Evolutionary conservation across 1,140 invertebrate species (phyloP).

Genomic region (Andrena cerasifolii): DNA sequence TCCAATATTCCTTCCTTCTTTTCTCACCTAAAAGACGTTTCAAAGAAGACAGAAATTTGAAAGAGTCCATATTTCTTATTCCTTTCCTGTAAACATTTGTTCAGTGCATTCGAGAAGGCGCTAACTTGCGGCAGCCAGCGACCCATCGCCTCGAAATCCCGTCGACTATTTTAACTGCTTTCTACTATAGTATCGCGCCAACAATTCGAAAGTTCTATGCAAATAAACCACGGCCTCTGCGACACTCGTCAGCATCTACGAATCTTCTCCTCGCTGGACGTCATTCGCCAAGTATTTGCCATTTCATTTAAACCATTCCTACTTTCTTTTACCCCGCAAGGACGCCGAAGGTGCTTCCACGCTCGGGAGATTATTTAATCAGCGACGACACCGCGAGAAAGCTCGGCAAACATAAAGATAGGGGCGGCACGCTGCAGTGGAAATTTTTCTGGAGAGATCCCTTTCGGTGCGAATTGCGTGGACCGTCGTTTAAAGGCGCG

Average conservation of each 20-base stretch:
- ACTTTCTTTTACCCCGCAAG: slow-evolving; percentile 49
- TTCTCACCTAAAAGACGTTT: no score
- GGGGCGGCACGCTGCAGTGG: slow-evolving; percentile 3
- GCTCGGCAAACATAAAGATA: slow-evolving; percentile 26
- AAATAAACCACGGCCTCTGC: slow-evolving; percentile 48
- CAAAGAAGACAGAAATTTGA: no score
- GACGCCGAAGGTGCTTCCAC: slow-evolving; percentile 12
- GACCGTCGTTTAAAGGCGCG: not conserved
- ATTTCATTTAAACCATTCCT: slow-evolving; percentile 6
- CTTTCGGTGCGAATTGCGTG: not conserved
- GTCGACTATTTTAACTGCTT: slow-evolving; percentile 48
- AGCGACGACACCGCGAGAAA: slow-evolving; percentile 46
- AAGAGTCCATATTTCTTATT: no score
- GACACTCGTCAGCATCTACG: slow-evolving; percentile 31
- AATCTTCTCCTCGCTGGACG: slow-evolving; percentile 31
- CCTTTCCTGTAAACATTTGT: not conserved
- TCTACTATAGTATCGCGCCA: slow-evolving; percentile 40
- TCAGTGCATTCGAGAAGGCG: not conserved
- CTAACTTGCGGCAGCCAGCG: not conserved
- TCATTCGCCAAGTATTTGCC: slow-evolving; percentile 1
- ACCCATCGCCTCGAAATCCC: slow-evolving; percentile 22
- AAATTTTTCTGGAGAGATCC: slow-evolving; percentile 8
- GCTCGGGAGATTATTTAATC: slow-evolving; percentile 8
- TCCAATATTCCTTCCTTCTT: no score
- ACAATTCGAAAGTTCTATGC: slow-evolving; percentile 65